Conservation (phyloP, 2,113 vertebrate species). For the Nesospiza acunhae region DNA sequence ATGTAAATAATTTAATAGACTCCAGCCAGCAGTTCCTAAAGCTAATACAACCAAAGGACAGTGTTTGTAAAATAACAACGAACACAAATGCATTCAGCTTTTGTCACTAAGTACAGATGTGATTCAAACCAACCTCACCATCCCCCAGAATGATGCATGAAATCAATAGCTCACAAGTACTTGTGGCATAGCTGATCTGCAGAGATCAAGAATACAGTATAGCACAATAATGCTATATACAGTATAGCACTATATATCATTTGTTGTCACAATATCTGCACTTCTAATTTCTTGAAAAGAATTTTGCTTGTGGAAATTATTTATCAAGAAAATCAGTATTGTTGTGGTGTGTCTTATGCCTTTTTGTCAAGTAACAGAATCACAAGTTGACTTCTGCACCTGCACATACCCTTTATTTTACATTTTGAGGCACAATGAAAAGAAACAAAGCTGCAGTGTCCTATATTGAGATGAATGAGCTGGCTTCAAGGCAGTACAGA, state of each 20-base stretch:
- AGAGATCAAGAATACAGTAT: neutral
- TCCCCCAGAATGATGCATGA: neutral
- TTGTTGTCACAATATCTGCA: neutral
- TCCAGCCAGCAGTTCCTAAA: constrained; percentile 18
- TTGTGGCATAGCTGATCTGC: neutral
- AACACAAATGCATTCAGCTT: neutral
- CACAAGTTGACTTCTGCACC: neutral
- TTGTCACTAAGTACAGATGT: neutral
- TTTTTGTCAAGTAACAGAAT: constrained; percentile 41
- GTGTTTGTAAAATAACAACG: neutral
- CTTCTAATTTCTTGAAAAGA: neutral
- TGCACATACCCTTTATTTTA: constrained; percentile 52
- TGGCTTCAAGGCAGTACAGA: constrained; percentile 65
- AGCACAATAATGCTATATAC: neutral
- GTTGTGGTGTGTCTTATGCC: neutral
- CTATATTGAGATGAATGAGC: constrained; percentile 42
- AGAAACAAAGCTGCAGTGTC: constrained; percentile 42
- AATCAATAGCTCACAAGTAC: neutral
- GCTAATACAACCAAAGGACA: neutral
- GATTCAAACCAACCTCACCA: neutral
- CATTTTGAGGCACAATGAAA: constrained; percentile 48
- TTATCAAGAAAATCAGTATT: neutral
- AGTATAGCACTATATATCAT: neutral
- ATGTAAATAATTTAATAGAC: constrained; percentile 29
- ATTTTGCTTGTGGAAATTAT: neutral